A percentile compares a stretch with the other conserved stretches of the same genome.
Conservation (phyloP, 2,888 invertebrate species). For the Bellardia bayeri region DNA sequence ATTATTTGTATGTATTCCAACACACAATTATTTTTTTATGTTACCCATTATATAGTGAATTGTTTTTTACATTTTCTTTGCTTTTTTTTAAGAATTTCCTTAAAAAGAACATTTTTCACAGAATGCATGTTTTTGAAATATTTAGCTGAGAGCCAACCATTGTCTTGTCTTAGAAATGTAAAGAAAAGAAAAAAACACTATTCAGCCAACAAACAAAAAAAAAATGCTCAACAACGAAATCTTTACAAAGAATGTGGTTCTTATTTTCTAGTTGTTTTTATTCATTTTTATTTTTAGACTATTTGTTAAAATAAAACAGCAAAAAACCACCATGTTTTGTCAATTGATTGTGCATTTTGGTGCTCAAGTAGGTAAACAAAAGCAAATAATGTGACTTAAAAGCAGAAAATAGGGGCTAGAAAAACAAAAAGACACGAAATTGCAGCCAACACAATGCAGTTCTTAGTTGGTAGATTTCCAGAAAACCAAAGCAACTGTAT, state of each 20-base stretch:
- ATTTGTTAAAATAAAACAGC: not conserved
- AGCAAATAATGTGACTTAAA: slow-evolving; percentile 8
- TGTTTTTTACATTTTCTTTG: not conserved
- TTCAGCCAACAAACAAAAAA: slow-evolving; percentile 5
- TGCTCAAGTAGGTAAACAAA: slow-evolving; percentile 38
- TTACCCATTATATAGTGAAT: slow-evolving; percentile 8
- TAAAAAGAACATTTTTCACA: slow-evolving; percentile 42
- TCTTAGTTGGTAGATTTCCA: not conserved
- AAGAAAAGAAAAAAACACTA: slow-evolving; percentile 13
- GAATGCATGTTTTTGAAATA: slow-evolving; percentile 56
- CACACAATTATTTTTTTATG: slow-evolving; percentile 21
- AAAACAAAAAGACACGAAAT: not conserved
- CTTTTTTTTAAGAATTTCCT: slow-evolving; percentile 4
- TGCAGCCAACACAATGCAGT: slow-evolving; percentile 2
- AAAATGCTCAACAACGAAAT: slow-evolving; percentile 40
- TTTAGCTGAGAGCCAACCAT: slow-evolving; percentile 58
- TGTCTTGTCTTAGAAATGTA: slow-evolving; percentile 51
- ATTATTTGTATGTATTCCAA: not conserved
- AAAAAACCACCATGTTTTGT: slow-evolving; percentile 30
- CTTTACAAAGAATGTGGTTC: slow-evolving; percentile 40
- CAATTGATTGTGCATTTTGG: slow-evolving; percentile 59
- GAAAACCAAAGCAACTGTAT: not conserved
- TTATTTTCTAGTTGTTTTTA: slow-evolving; percentile 4
- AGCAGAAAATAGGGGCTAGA: not conserved
- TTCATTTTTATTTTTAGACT: slow-evolving; percentile 24